Conservation (phyloP, 2,888 invertebrate species). For the Melikaiella ostensackeni region DNA sequence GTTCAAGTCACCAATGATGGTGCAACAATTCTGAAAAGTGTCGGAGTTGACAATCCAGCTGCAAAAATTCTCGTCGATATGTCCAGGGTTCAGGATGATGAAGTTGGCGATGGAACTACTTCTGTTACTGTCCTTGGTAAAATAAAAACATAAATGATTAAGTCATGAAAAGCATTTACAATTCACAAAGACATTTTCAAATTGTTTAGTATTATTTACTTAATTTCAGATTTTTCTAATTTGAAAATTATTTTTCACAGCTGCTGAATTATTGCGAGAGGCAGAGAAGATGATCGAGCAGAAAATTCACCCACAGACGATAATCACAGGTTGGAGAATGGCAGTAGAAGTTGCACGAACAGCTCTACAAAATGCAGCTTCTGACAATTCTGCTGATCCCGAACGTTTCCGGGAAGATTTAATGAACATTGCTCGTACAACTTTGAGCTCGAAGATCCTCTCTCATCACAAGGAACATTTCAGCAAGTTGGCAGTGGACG, state of each 20-base stretch:
- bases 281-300: constrained; percentile 96
- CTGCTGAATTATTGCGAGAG: constrained; percentile 95
- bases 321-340: constrained; percentile 96
- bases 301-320: constrained; percentile 98
- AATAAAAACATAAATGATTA: constrained; percentile 9
- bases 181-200: constrained; percentile 7
- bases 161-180: constrained; percentile 39
- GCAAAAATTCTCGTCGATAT: constrained; percentile 99
- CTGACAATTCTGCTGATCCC: constrained; percentile 89
- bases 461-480: constrained; percentile 98
- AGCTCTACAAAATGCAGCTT: constrained; percentile 88
- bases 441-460: constrained; percentile 98
- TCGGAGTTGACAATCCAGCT: constrained; percentile 99
- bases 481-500: constrained; percentile 95
- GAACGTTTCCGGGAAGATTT: constrained; percentile 91
- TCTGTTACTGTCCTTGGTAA: constrained; percentile 95
- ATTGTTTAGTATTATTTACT: background rate
- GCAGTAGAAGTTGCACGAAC: constrained; percentile 91
- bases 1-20: constrained; percentile 99
- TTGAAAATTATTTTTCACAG: constrained; percentile 76
- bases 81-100: constrained; percentile 98
- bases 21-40: constrained; percentile 96
- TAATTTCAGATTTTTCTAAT: background rate
- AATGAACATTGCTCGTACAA: constrained; percentile 97
- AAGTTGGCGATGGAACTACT: constrained; percentile 99